Evolutionary conservation across 2,888 invertebrate genomes (phyloP).

Genomic region (Chouioia cunea): DNA sequence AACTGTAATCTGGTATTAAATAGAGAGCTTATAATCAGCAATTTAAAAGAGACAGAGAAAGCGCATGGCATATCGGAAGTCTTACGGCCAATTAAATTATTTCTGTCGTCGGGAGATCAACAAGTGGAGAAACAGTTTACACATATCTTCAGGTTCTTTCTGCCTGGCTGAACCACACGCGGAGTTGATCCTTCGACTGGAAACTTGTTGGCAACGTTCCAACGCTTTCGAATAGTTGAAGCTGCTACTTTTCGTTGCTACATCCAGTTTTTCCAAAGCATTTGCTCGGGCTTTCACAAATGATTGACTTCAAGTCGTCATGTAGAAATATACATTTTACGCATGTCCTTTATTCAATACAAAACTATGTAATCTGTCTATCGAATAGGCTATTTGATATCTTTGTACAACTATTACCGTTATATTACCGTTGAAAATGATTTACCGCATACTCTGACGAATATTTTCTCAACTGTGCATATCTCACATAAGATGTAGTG

Average conservation of each 20-base stretch:
- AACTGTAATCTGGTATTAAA: slow-evolving; percentile 10
- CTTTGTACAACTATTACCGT: neutral
- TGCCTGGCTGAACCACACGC: slow-evolving; percentile 1
- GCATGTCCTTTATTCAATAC: too few species aligned
- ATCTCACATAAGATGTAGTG: slow-evolving; percentile 18
- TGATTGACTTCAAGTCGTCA: too few species aligned
- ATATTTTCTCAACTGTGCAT: slow-evolving; percentile 5
- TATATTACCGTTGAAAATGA: slow-evolving; percentile 3
- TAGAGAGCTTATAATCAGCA: slow-evolving; percentile 1
- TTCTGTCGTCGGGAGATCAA: slow-evolving; percentile 5
- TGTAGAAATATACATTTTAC: too few species aligned
- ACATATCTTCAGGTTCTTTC: slow-evolving; percentile 2
- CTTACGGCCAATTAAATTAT: slow-evolving; percentile 32
- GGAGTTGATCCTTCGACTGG: slow-evolving; percentile 3
- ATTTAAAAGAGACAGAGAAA: neutral
- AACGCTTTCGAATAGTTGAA: neutral
- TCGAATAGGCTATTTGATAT: neutral
- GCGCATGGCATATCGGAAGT: neutral
- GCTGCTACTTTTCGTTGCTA: neutral
- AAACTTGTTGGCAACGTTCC: slow-evolving; percentile 20
- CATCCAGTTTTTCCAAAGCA: slow-evolving; percentile 6
- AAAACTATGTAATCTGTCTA: too few species aligned
- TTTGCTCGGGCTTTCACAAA: neutral
- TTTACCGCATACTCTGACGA: slow-evolving; percentile 19
- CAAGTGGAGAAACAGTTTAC: slow-evolving; percentile 25